Evolutionary conservation across 2,888 invertebrate genomes (phyloP).

Genomic region (Eucera pruinosa): DNA sequence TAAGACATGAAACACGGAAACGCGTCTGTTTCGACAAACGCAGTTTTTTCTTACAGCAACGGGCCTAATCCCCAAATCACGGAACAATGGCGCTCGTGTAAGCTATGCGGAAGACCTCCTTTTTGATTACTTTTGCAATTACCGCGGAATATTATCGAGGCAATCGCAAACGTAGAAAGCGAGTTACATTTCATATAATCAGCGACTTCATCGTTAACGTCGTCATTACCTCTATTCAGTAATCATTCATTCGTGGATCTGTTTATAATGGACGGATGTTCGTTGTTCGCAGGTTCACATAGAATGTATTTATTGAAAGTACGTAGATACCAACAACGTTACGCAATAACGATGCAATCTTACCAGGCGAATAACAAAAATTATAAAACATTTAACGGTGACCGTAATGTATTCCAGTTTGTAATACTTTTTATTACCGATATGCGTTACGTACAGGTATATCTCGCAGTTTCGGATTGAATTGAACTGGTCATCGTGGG

Average conservation of each 20-base stretch:
- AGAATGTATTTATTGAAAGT: background rate
- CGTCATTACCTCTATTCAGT: background rate
- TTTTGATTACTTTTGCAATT: conserved; percentile 15
- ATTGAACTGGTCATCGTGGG: background rate
- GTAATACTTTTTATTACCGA: conserved; percentile 14
- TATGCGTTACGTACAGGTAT: background rate
- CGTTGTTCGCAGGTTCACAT: background rate
- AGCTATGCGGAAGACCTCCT: background rate
- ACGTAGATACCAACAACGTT: background rate
- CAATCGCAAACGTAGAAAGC: conserved; percentile 3
- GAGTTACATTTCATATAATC: conserved; percentile 19
- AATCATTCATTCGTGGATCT: background rate
- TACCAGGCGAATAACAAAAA: background rate
- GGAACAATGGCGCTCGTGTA: conserved; percentile 1
- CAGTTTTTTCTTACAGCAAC: conserved; percentile 7
- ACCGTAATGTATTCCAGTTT: background rate
- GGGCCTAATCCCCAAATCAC: conserved; percentile 23
- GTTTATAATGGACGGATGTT: background rate
- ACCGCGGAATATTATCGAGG: background rate
- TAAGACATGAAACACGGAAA: background rate
- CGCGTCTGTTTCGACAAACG: conserved; percentile 11
- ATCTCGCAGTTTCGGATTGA: background rate
- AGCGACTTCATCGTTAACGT: conserved; percentile 13
- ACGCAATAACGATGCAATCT: conserved; percentile 1
- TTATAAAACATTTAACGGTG: background rate